Evolutionary conservation across 2,113 vertebrate genomes (phyloP).

Genomic region (Menidia beryllina): DNA sequence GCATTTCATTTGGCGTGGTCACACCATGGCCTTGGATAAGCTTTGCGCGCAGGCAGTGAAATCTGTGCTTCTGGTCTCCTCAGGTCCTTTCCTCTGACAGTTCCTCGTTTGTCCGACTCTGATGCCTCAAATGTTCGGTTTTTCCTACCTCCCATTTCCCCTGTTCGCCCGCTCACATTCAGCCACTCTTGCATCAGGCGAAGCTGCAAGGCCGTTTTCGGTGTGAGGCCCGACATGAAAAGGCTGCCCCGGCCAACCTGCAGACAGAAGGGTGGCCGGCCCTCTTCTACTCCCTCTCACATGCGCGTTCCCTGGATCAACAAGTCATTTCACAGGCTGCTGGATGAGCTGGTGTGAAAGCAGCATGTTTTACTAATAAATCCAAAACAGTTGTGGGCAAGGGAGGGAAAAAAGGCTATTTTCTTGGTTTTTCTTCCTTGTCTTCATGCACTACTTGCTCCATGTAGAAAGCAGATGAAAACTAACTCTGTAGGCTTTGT

Average conservation of each 20-base stretch:
- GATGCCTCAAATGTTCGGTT: conserved; percentile 19
- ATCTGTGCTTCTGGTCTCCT: conserved; percentile 1
- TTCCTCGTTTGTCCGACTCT: conserved; percentile 30
- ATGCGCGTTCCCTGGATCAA: conserved; percentile 38
- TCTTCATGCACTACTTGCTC: conserved; percentile 52
- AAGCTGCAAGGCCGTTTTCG: conserved; percentile 25
- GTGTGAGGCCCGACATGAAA: conserved; percentile 39
- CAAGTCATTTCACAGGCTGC: conserved; percentile 72
- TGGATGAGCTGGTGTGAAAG: conserved; percentile 57
- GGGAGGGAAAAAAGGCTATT: conserved; percentile 35
- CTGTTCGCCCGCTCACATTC: neutral
- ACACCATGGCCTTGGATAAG: conserved; percentile 57
- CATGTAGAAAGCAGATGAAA: conserved; percentile 53
- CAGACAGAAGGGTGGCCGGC: conserved; percentile 42
- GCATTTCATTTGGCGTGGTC: conserved; percentile 54
- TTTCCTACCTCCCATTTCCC: neutral
- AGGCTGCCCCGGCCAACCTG: conserved; percentile 21
- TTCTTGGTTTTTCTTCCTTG: conserved; percentile 39
- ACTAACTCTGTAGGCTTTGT: conserved; percentile 59
- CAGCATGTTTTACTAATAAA: conserved; percentile 56
- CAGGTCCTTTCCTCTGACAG: conserved; percentile 10
- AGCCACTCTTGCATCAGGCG: conserved; percentile 21
- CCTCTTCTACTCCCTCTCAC: neutral
- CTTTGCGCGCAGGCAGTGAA: conserved; percentile 19
- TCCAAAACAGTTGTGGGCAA: conserved; percentile 40